phyloP scores from a whole-genome alignment of 2,797 vertebrate genomes.

The Acomys russatus region DNA sequence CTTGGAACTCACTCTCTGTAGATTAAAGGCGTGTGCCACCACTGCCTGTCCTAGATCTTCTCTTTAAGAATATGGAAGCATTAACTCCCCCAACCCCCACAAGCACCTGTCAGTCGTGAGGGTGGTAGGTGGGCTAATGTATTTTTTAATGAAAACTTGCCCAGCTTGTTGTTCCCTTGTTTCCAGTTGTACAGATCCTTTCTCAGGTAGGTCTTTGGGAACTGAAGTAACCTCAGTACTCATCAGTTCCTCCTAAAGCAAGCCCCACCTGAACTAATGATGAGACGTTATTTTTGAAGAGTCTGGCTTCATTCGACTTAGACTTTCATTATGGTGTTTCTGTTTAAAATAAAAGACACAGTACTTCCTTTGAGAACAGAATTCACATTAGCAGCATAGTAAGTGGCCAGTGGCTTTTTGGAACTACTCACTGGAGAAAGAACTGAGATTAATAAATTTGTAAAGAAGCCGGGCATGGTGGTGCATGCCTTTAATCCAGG shows the following conservation, averaged over 20 bases:
- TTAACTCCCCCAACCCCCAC: neutral
- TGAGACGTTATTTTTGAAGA: slow-evolving; percentile 17
- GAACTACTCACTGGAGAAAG: slow-evolving; percentile 4
- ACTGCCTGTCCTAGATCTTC: neutral
- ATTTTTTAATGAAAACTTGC: slow-evolving; percentile 59
- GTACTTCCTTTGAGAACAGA: slow-evolving; percentile 7
- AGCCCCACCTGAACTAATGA: neutral
- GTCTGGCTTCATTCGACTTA: slow-evolving; percentile 32
- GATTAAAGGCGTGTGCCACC: no score
- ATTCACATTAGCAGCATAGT: neutral
- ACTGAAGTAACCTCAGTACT: slow-evolving; percentile 44
- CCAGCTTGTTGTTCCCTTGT: slow-evolving; percentile 17
- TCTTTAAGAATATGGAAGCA: slow-evolving; percentile 29
- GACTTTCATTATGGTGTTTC: slow-evolving; percentile 34
- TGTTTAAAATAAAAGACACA: slow-evolving; percentile 37
- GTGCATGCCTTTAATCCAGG: no score
- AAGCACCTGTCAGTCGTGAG: neutral
- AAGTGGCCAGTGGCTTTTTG: neutral
- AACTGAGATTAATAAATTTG: slow-evolving; percentile 12
- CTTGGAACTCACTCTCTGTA: no score
- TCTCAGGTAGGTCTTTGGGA: neutral
- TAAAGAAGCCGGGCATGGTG: neutral
- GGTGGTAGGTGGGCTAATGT: neutral
- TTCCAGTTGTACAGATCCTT: neutral
- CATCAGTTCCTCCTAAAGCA: slow-evolving; percentile 2